Evolutionary conservation across 2,888 invertebrate species (phyloP).

Genomic region (Andrena minutula): DNA sequence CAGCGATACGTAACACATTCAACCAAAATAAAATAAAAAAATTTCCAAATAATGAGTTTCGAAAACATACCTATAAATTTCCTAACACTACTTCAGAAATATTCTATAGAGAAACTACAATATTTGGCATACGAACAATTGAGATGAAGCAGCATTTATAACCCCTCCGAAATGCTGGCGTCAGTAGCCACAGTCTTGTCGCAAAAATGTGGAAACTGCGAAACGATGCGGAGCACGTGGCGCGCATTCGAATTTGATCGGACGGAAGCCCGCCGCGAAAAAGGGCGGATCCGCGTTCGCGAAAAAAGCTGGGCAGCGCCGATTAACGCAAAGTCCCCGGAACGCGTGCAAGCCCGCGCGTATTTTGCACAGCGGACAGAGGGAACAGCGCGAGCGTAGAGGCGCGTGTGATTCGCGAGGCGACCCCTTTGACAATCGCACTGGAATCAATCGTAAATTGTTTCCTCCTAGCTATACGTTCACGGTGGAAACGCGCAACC

Average conservation of each 20-base stretch:
- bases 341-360: slow-evolving; percentile 41
- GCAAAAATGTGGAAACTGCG: slow-evolving; percentile 6
- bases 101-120: no score
- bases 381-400: slow-evolving; percentile 38
- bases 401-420: slow-evolving; percentile 53
- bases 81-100: no score
- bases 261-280: slow-evolving; percentile 18
- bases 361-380: slow-evolving; percentile 54
- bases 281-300: slow-evolving; percentile 4
- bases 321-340: slow-evolving; percentile 54
- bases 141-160: not conserved
- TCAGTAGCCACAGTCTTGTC: not conserved
- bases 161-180: no score
- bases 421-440: slow-evolving; percentile 67
- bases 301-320: slow-evolving; percentile 42
- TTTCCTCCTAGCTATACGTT: slow-evolving; percentile 41
- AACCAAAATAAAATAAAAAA: no score
- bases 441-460: slow-evolving; percentile 68
- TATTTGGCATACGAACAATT: not conserved
- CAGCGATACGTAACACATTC: no score
- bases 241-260: slow-evolving; percentile 19
- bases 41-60: no score
- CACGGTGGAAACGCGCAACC: slow-evolving; percentile 26
- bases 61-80: no score
- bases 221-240: slow-evolving; percentile 26